phyloP scores from a whole-genome alignment of 2,113 vertebrate genomes.

The Phainopepla nitens region DNA sequence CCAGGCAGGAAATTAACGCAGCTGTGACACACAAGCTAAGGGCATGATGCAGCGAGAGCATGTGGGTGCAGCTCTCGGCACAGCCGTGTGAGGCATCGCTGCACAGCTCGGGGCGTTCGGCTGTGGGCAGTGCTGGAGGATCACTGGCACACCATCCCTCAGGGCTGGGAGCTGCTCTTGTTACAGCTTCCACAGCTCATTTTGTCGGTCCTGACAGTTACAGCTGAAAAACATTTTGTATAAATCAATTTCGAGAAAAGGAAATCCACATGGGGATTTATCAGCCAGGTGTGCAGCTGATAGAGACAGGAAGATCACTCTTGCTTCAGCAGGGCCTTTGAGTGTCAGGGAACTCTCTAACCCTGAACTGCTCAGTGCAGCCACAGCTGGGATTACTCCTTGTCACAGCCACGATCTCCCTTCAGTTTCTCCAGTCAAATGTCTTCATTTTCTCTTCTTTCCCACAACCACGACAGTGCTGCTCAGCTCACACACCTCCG shows the following conservation, averaged over 20 bases:
- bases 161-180: rapidly evolving
- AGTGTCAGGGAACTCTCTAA: rapidly evolving
- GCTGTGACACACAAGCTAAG: neutral
- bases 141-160: rapidly evolving
- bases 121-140: neutral
- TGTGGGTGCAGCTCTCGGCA: neutral
- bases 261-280: rapidly evolving
- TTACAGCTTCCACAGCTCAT: rapidly evolving
- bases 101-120: rapidly evolving
- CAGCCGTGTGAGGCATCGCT: rapidly evolving
- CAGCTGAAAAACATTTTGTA: neutral
- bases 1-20: neutral
- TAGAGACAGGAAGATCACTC: rapidly evolving
- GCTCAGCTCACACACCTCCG: rapidly evolving
- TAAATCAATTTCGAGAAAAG: neutral
- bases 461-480: rapidly evolving
- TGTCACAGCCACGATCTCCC: neutral
- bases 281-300: neutral
- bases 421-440: neutral
- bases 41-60: rapidly evolving
- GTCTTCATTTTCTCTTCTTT: neutral
- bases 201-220: neutral
- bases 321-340: rapidly evolving
- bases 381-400: neutral
- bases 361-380: neutral